These are phyloP conservation scores for Idaea biselata DNA, from an alignment of 2,888 invertebrate species.

Conservation along the genomic window DNA sequence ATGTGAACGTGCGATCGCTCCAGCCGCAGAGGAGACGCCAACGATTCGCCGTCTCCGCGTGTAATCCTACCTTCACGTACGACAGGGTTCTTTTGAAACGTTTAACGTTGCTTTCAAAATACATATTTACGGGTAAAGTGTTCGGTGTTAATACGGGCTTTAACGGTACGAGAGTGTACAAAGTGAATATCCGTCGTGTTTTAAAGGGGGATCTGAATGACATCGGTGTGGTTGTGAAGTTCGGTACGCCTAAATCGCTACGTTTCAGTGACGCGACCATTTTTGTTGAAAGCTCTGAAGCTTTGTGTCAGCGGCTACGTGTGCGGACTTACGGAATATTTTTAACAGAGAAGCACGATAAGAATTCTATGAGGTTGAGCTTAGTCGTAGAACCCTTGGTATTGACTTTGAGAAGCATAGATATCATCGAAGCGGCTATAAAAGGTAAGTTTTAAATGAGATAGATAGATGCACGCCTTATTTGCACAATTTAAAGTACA, in stretches of 20 bases:
- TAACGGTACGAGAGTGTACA: conserved; percentile 52
- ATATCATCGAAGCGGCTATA: conserved; percentile 62
- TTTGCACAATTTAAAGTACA: too few relatives aligned
- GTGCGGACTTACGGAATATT: conserved; percentile 65
- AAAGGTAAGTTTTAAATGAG: conserved; percentile 59
- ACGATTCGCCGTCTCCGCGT: conserved; percentile 35
- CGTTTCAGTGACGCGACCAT: conserved; percentile 63
- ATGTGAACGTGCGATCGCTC: conserved; percentile 38
- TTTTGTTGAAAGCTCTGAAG: conserved; percentile 50
- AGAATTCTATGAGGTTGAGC: conserved; percentile 40
- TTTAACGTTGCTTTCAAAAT: conserved; percentile 58
- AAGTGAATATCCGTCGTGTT: conserved; percentile 66
- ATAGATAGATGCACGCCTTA: too few relatives aligned
- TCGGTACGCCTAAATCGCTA: conserved; percentile 50
- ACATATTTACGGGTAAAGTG: conserved; percentile 70
- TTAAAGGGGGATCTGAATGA: conserved; percentile 70
- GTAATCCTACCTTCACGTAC: conserved; percentile 47
- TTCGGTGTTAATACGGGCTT: conserved; percentile 45
- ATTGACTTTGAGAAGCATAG: conserved; percentile 59
- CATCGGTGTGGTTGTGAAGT: conserved; percentile 54
- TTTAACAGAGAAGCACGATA: conserved; percentile 49
- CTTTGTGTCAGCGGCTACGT: conserved; percentile 52
- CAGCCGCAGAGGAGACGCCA: conserved; percentile 24
- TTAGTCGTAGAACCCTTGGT: conserved; percentile 63
- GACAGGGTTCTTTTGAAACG: conserved; percentile 58